Conservation (phyloP, 2,888 invertebrate species). For the Yponomeuta plumbellus region DNA sequence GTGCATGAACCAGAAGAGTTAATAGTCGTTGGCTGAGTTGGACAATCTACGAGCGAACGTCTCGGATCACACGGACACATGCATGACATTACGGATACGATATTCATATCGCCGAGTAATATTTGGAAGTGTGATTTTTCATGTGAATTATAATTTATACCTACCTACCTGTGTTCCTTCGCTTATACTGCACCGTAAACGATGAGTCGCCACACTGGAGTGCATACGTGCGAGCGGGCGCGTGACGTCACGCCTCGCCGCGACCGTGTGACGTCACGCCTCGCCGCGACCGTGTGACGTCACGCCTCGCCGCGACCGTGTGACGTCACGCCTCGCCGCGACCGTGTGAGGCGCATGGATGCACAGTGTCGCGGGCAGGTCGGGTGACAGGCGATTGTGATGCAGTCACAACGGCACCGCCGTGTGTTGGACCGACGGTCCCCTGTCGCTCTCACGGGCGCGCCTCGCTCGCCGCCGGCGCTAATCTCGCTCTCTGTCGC, state of each 20-base stretch:
- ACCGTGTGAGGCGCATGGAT: not conserved
- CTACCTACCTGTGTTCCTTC: slow-evolving; percentile 67
- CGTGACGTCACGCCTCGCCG: slow-evolving; percentile 14
- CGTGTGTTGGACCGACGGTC: slow-evolving; percentile 57
- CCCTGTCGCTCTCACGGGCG: slow-evolving; percentile 36
- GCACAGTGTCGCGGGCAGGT: slow-evolving; percentile 8
- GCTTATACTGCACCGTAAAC: slow-evolving; percentile 54
- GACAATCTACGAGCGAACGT: slow-evolving; percentile 40
- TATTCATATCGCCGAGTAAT: slow-evolving; percentile 56
- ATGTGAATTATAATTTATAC: slow-evolving; percentile 65
- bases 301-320: not conserved
- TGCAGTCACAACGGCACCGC: slow-evolving; percentile 56
- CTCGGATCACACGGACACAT: slow-evolving; percentile 50
- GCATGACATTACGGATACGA: slow-evolving; percentile 51
- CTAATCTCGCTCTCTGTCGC: slow-evolving; percentile 34
- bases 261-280: not conserved
- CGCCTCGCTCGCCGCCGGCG: slow-evolving; percentile 20
- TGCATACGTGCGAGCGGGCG: slow-evolving; percentile 28
- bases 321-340: not conserved
- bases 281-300: not conserved
- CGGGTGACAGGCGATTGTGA: slow-evolving; percentile 57
- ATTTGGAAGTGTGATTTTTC: slow-evolving; percentile 65
- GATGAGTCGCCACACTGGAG: slow-evolving; percentile 33
- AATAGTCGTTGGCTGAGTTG: slow-evolving; percentile 57
- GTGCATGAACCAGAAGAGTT: slow-evolving; percentile 63